Percentiles rank a stretch among this genome's conserved stretches.
phyloP scores from a whole-genome alignment of 2,888 invertebrate genomes.

The Acanthosoma haemorrhoidale region DNA sequence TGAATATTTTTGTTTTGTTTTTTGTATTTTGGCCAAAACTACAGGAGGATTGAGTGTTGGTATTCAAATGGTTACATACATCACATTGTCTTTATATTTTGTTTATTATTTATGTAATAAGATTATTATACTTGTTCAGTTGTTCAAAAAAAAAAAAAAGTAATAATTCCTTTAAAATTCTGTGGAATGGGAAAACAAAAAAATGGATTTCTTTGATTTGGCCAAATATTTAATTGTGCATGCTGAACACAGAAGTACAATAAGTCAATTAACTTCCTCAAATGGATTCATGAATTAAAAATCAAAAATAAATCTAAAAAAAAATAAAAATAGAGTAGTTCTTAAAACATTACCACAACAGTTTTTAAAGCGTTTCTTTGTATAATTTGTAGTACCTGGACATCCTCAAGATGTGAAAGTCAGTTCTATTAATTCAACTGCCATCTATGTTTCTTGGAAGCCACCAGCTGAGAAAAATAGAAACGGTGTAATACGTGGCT shows the following conservation, averaged over 20 bases:
- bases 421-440: constrained; percentile 87
- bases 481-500: constrained; percentile 93
- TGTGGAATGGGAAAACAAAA: neutral
- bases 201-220: constrained; percentile 10
- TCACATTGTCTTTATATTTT: neutral
- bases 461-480: constrained; percentile 85
- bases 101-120: neutral
- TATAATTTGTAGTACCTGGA: constrained; percentile 75
- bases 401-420: constrained; percentile 91
- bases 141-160: neutral
- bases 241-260: neutral
- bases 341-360: neutral
- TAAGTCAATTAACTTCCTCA: neutral
- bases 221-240: constrained; percentile 11
- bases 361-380: neutral
- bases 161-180: neutral
- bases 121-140: neutral
- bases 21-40: constrained; percentile 29
- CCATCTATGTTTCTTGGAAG: constrained; percentile 90
- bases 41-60: constrained; percentile 37
- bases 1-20: constrained; percentile 25
- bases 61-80: constrained; percentile 40
- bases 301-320: neutral
- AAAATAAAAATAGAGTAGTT: neutral
- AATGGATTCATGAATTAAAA: neutral